Conservation (phyloP, 2,113 vertebrate species). For the Festucalex cinctus region DNA sequence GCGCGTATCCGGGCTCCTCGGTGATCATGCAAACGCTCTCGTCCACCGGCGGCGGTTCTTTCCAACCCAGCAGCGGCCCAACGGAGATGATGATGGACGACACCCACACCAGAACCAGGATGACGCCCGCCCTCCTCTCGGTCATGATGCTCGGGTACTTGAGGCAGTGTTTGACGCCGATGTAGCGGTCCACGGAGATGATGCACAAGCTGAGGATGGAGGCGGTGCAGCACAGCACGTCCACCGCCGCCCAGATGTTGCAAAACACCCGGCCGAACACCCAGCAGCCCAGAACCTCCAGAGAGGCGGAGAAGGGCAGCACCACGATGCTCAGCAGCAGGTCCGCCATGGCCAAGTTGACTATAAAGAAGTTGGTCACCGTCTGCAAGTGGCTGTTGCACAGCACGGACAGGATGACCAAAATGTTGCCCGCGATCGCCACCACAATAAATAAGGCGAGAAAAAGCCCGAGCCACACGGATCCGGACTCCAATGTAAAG, state of each 20-base stretch:
- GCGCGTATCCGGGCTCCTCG: slow-evolving; percentile 91
- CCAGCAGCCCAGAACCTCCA: slow-evolving; percentile 95
- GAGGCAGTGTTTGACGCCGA: slow-evolving; percentile 93
- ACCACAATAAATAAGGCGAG: slow-evolving; percentile 87
- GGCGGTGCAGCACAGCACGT: slow-evolving; percentile 96
- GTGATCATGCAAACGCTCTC: slow-evolving; percentile 92
- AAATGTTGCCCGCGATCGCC: slow-evolving; percentile 92
- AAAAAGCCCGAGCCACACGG: slow-evolving; percentile 83
- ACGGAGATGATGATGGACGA: slow-evolving; percentile 92
- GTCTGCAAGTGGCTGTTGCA: slow-evolving; percentile 95
- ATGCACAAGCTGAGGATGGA: slow-evolving; percentile 98
- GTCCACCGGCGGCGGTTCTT: slow-evolving; percentile 86
- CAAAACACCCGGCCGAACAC: slow-evolving; percentile 94
- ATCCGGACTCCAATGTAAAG: slow-evolving; percentile 77
- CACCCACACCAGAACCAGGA: slow-evolving; percentile 87
- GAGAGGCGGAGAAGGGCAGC: slow-evolving; percentile 91
- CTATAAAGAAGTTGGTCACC: slow-evolving; percentile 96
- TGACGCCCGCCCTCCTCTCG: slow-evolving; percentile 83
- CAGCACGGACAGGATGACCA: slow-evolving; percentile 93
- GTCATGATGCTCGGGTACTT: slow-evolving; percentile 98
- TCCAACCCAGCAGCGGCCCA: slow-evolving; percentile 95
- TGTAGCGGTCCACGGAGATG: slow-evolving; percentile 96
- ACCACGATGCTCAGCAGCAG: slow-evolving; percentile 88
- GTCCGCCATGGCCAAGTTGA: slow-evolving; percentile 95
- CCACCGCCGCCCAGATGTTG: slow-evolving; percentile 97